Evolutionary conservation across 2,113 vertebrate species (phyloP), one percentile per base, ranked within the genome.

Genomic region (Dipodomys stephensi): DNA sequence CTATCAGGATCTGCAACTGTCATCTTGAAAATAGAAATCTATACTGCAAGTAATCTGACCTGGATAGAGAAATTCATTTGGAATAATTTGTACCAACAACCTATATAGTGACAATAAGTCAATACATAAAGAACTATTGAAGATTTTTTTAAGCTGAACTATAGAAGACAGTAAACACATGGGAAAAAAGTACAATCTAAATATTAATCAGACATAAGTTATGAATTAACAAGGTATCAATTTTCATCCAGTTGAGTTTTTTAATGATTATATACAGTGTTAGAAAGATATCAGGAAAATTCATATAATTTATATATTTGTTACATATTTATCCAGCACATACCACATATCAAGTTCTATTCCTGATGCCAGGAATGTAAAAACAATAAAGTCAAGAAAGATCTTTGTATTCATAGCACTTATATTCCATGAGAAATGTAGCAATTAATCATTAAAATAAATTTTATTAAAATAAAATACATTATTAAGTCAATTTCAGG

Each of bases 161-260:
- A 32, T 2, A 81, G 10, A 20, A 72, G 57, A 60, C 46, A 76
- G 20, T 81, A 76, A 92, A 78, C n/a, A 65, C 16, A 35, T 39
- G 0, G 39, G n/a, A 18, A 90, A 49, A 77, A 64, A 57, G 11
- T 20, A 78, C 32, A 86, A 62, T 25, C 28, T 77, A 91, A 87
- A 67, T 83, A 65, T 44, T 57, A 68, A 81, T 18, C n/a, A 93
- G 19, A 69, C 1, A 20, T 35, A 65, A 78, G 35, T 67, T 30
- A 30, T 77, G 7, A 32, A 79, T 94, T 64, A 93, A 69, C 28
- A 49, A 86, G 23, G 90, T 65, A 62, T 15, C 27, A 57, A 10
- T 46, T 83, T 91, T 77, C n/a, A 72, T 65, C 15, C 80, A 27
- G 60, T 60, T 84, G 16, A 83, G 87, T 91, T 89, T 60, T 87